These are phyloP conservation scores for Garrulus glandarius DNA, from an alignment of 2,797 vertebrate genomes.

Conservation along the genomic window DNA sequence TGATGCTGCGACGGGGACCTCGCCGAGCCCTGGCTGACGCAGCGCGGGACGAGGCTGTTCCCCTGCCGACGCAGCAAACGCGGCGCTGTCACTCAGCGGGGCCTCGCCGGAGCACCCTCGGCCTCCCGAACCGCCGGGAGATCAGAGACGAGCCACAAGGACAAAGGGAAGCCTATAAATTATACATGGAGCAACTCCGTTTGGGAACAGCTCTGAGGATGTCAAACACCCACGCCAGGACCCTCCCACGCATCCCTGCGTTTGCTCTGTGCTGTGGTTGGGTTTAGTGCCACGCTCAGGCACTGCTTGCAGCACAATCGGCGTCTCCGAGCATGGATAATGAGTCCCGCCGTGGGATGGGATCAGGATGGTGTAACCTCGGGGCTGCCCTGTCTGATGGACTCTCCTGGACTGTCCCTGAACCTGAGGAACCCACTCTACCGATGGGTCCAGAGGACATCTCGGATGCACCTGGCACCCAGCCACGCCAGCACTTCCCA, in stretches of 20 bases:
- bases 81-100: background rate
- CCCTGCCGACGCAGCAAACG: background rate
- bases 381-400: background rate
- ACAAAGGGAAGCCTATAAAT: conserved; percentile 26
- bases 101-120: background rate
- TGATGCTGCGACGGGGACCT: accelerated
- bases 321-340: accelerated
- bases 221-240: background rate
- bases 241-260: background rate
- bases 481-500: accelerated
- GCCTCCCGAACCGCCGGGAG: background rate
- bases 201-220: background rate
- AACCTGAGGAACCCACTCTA: background rate
- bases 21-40: accelerated
- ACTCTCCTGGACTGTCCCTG: accelerated
- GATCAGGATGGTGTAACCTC: accelerated
- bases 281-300: accelerated
- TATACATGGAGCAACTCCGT: background rate
- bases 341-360: accelerated
- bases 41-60: background rate
- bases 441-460: background rate
- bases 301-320: accelerated
- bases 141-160: conserved; percentile 1
- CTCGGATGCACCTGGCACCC: background rate
- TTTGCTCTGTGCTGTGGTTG: background rate